Evolutionary conservation across 2,888 invertebrate genomes (phyloP).

Genomic region (Laothoe populi): DNA sequence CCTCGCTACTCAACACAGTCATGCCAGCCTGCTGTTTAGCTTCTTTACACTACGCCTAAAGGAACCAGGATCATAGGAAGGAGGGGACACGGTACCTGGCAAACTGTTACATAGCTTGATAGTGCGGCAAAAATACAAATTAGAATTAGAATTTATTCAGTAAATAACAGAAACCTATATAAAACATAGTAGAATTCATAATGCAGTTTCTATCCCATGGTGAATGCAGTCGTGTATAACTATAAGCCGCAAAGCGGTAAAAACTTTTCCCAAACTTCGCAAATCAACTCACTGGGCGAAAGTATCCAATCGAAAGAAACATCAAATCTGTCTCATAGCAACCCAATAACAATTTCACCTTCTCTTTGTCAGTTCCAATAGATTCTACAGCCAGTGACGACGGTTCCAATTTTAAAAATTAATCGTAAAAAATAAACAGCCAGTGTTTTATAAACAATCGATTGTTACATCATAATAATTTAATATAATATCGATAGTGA

Average conservation of each 20-base stretch:
- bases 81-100: no score
- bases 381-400: constrained; percentile 48
- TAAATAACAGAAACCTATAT: background rate
- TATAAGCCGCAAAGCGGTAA: constrained; percentile 26
- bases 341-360: constrained; percentile 63
- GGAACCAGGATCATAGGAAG: no score
- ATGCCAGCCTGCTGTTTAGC: no score
- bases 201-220: background rate
- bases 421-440: constrained; percentile 13
- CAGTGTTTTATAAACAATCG: constrained; percentile 21
- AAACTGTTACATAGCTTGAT: no score
- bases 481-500: background rate
- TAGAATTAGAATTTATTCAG: no score
- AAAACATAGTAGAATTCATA: background rate
- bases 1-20: no score
- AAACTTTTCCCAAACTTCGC: constrained; percentile 16
- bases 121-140: no score
- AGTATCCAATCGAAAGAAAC: constrained; percentile 17
- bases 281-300: constrained; percentile 26
- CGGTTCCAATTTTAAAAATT: constrained; percentile 48
- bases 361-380: constrained; percentile 35
- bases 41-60: no score
- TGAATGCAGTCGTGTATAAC: background rate
- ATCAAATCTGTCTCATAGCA: constrained; percentile 54
- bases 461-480: background rate